Base-by-base conservation (phyloP, 2,113 vertebrate genomes). In the Nesoenas mayeri region DNA sequence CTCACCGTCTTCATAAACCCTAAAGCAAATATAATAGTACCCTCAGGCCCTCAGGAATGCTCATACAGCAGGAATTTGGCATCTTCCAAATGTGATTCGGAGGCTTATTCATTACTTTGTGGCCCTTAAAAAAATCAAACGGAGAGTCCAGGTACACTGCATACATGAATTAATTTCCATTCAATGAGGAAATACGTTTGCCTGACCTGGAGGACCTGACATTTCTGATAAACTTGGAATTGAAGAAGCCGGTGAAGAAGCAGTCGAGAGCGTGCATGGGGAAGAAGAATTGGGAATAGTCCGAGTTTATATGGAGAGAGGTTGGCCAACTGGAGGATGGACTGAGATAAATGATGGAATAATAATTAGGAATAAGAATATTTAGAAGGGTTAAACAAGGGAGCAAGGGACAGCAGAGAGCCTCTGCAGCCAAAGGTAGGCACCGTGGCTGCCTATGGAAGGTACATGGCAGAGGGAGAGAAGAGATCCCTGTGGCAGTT, bases 1-100 rank as follows among this genome's bases (percentile, higher is more conserved):
- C n/a, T 85, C 31, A 89, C 51, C 74, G 65, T 89, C 81, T 88
- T 95, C 40, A 73, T 91, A 91, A 96, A 91, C 67, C 47, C 88
- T 48, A 54, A 85, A 70, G 71, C 81, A 95, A 83, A 83, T 62
- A 83, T 64, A 85, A 91, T 66, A 62, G 72, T 48, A 96, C 79
- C 60, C 82, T 71, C 74, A 93, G 93, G 87, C 64, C 67, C 79
- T 67, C 85, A 78, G 83, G 64, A 91, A 77, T 85, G 79, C 64
- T 82, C 12, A 12, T 56, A 42, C 10, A 62, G 74, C 50, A 96
- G 71, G 40, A 89, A 88, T 93, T 77, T 67, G 62, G 29, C 74
- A 71, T 93, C 50, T 93, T 91, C 56, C 26, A 60, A 50, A 88
- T 56, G 47, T 71, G 64, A 88, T 94, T 94, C 78, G 91, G 66